A percentile compares a stretch with the other conserved stretches of the same genome.
Conservation (phyloP, 2,888 invertebrate species). For the Hedychridium roseum region DNA sequence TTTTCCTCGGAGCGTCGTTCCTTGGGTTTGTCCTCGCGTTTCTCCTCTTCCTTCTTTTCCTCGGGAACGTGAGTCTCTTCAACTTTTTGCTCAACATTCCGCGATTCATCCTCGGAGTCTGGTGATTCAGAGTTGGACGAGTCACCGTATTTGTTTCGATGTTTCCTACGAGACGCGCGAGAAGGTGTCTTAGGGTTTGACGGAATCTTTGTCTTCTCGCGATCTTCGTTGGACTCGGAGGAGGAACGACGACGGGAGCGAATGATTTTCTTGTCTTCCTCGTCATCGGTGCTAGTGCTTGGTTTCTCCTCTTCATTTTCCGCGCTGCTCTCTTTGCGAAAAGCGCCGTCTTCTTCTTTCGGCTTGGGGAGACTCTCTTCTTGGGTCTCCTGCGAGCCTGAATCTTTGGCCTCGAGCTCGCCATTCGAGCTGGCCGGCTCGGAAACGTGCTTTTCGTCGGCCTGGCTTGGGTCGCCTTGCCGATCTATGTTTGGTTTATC, state of each 20-base stretch:
- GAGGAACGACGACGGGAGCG: constrained; percentile 31
- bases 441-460: constrained; percentile 36
- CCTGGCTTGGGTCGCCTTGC: constrained; percentile 48
- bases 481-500: constrained; percentile 63
- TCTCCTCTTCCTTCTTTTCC: constrained; percentile 25
- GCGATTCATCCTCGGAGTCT: constrained; percentile 56
- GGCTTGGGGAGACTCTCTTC: constrained; percentile 18
- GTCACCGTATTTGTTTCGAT: constrained; percentile 53
- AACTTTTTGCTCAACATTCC: constrained; percentile 31
- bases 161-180: constrained; percentile 48
- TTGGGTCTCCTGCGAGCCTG: constrained; percentile 9
- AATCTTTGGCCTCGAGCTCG: constrained; percentile 14
- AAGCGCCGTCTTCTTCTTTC: constrained; percentile 25
- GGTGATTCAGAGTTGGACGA: constrained; percentile 56
- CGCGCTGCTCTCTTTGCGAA: constrained; percentile 18
- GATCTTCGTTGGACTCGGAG: constrained; percentile 36
- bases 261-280: constrained; percentile 23
- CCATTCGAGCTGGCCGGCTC: constrained; percentile 30
- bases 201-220: constrained; percentile 27
- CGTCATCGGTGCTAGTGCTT: constrained; percentile 35
- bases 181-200: constrained; percentile 37
- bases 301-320: constrained; percentile 21
- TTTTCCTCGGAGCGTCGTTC: too few relatives aligned
- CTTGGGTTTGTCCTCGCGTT: too few relatives aligned
- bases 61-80: constrained; percentile 31